Evolutionary conservation across 2,888 invertebrate species (phyloP).

Genomic region (Cataglyphis altisquamis): DNA sequence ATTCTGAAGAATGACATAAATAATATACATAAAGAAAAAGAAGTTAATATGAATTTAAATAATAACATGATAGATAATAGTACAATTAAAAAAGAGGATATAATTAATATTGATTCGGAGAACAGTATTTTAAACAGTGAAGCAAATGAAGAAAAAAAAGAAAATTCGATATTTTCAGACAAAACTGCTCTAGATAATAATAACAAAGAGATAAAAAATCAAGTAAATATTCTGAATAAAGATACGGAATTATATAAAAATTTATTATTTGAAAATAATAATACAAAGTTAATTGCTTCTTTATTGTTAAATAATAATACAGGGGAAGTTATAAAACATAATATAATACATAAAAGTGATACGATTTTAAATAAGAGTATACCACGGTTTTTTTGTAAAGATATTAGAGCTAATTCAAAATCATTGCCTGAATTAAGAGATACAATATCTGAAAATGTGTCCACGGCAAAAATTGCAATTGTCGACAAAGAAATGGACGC

Average conservation of each 20-base stretch:
- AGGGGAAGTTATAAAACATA: background rate
- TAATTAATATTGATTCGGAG: background rate
- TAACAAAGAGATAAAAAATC: background rate
- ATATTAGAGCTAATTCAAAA: slow-evolving; percentile 39
- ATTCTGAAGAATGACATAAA: background rate
- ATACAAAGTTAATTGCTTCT: background rate
- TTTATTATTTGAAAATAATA: slow-evolving; percentile 30
- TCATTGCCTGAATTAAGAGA: slow-evolving; percentile 58
- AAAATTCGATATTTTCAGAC: background rate
- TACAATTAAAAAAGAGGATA: background rate
- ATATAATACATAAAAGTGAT: slow-evolving; percentile 55
- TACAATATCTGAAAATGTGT: background rate
- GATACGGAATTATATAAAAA: background rate
- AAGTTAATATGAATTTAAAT: slow-evolving; percentile 1
- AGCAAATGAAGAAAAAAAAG: background rate
- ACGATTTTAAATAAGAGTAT: slow-evolving; percentile 49
- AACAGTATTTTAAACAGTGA: background rate
- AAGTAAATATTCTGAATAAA: slow-evolving; percentile 16
- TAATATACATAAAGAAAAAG: background rate
- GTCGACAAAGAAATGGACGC: slow-evolving; percentile 71
- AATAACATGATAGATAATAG: background rate
- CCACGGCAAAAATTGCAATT: slow-evolving; percentile 71
- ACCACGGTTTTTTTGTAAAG: background rate
- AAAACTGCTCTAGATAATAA: background rate
- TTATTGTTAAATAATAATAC: slow-evolving; percentile 19